phyloP scores from a whole-genome alignment of 1,140 invertebrate genomes.

The Laodelphax striatellus region DNA sequence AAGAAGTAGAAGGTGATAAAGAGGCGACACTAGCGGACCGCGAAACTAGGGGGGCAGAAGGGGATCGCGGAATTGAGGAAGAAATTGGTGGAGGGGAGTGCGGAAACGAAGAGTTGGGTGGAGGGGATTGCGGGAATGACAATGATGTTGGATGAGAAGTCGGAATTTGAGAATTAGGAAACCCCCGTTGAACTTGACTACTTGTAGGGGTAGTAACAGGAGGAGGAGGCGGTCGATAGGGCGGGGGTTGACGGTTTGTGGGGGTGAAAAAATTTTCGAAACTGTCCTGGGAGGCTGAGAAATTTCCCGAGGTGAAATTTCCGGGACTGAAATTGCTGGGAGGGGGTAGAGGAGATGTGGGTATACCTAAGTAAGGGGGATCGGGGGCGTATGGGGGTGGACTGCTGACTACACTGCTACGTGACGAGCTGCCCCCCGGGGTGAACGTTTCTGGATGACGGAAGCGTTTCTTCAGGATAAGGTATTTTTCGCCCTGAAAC shows the following conservation, averaged over 20 bases:
- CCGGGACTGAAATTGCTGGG: background rate
- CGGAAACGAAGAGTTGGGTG: background rate
- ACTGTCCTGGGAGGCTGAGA: slow-evolving; percentile 20
- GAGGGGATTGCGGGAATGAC: background rate
- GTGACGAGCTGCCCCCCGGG: slow-evolving; percentile 29
- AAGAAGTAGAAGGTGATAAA: background rate
- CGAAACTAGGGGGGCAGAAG: background rate
- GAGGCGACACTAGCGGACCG: background rate
- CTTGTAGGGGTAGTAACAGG: slow-evolving; percentile 23
- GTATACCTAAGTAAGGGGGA: slow-evolving; percentile 15
- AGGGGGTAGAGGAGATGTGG: slow-evolving; percentile 13
- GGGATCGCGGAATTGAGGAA: background rate
- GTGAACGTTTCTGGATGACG: slow-evolving; percentile 22
- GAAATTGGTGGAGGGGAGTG: background rate
- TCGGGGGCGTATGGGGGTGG: background rate
- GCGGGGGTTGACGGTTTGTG: slow-evolving; percentile 42
- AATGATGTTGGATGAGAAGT: background rate
- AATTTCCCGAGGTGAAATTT: background rate
- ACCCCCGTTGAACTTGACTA: too few relatives aligned
- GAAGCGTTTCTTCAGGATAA: slow-evolving; percentile 70
- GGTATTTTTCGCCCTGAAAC: slow-evolving; percentile 60
- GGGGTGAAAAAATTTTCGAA: slow-evolving; percentile 20
- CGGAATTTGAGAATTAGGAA: background rate
- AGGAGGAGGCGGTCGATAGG: slow-evolving; percentile 38
- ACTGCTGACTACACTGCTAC: background rate